phyloP scores from a whole-genome alignment of 1,140 invertebrate species.

The Temnothorax nylanderi region DNA sequence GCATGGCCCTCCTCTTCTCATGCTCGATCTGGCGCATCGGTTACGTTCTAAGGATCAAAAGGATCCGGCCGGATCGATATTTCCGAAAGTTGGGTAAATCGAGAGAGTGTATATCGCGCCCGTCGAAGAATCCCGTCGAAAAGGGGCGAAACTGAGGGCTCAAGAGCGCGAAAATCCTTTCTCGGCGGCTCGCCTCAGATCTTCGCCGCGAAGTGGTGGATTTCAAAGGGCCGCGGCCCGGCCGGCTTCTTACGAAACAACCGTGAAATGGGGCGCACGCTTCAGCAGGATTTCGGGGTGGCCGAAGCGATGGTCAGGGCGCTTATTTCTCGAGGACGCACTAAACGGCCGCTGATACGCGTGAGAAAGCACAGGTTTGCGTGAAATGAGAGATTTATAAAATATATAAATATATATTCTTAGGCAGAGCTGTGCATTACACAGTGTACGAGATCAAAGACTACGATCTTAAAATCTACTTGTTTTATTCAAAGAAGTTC shows the following conservation, averaged over 20 bases:
- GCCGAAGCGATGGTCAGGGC: constrained; percentile 55
- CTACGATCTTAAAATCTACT: background rate
- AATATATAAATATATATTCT: background rate
- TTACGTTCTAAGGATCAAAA: constrained; percentile 53
- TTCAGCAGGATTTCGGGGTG: constrained; percentile 72
- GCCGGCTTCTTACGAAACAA: constrained; percentile 40
- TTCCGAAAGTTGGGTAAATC: constrained; percentile 56
- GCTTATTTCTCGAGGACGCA: constrained; percentile 30
- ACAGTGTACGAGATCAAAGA: background rate
- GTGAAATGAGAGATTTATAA: constrained; percentile 48
- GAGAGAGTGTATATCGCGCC: constrained; percentile 35
- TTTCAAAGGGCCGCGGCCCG: constrained; percentile 78
- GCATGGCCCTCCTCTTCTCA: constrained; percentile 35
- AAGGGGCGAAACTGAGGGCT: constrained; percentile 66
- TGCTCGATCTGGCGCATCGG: constrained; percentile 60
- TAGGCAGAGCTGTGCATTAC: background rate
- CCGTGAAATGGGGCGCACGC: constrained; percentile 71
- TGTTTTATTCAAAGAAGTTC: background rate
- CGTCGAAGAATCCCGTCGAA: constrained; percentile 38
- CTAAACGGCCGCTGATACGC: constrained; percentile 12
- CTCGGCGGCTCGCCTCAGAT: constrained; percentile 72
- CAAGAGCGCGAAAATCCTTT: constrained; percentile 85
- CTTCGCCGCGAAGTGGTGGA: constrained; percentile 70
- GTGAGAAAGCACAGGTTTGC: constrained; percentile 60
- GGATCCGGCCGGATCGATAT: constrained; percentile 44